A percentile compares a stretch with the other conserved stretches of the same genome.
phyloP scores from a whole-genome alignment of 2,113 vertebrate species.

The Microcebus tavaratra region DNA sequence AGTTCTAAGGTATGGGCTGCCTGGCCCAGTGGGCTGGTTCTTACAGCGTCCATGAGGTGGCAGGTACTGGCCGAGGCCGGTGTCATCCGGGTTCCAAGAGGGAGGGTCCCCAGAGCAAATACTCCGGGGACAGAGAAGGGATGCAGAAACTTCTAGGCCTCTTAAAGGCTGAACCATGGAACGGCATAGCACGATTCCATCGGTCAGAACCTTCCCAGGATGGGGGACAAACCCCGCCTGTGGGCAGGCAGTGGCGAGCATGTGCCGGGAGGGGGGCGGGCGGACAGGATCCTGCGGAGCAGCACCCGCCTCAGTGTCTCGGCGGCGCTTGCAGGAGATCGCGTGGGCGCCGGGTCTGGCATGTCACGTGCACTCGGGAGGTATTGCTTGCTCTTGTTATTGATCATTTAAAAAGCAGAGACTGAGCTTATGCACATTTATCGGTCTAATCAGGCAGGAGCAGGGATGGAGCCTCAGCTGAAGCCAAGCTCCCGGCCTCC shows the following conservation, averaged over 20 bases:
- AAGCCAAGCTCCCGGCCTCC: not conserved
- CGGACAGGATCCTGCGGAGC: not conserved
- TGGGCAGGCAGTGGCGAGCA: no score
- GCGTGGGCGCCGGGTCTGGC: not conserved
- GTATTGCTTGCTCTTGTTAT: not conserved
- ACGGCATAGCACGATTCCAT: not conserved
- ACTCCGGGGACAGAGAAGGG: not conserved
- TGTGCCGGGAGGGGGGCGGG: not conserved
- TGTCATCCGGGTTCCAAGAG: not conserved
- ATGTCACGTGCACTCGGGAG: not conserved
- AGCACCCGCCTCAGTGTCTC: not conserved
- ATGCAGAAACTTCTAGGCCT: not conserved
- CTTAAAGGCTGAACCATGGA: not conserved
- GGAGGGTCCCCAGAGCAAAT: not conserved
- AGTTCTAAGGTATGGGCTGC: not conserved
- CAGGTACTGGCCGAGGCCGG: not conserved
- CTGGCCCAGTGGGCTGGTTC: not conserved
- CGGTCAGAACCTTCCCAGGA: not conserved
- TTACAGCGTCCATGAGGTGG: not conserved
- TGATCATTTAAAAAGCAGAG: not conserved
- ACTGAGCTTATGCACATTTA: not conserved
- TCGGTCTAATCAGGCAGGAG: not conserved
- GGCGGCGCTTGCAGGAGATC: not conserved
- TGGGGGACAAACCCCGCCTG: not conserved
- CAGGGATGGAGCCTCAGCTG: not conserved